Conservation (phyloP, 2,888 invertebrate genomes). For the Leucoma salicis region DNA sequence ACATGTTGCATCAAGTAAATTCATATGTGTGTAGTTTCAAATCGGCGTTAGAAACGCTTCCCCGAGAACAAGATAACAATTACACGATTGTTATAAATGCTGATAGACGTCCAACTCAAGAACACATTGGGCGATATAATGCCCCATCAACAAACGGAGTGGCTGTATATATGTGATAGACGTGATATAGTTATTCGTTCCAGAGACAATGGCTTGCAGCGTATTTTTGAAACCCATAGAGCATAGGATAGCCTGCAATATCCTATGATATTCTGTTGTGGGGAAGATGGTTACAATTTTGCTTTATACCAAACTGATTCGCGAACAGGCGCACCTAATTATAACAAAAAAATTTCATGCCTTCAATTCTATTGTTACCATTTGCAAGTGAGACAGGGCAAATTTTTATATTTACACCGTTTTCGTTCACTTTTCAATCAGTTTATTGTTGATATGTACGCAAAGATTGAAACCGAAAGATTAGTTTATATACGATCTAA, state of each 20-base stretch:
- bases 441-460: constrained; percentile 2
- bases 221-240: constrained; percentile 7
- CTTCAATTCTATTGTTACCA: constrained; percentile 5
- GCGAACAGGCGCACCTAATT: not conserved
- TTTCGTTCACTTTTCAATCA: constrained; percentile 4
- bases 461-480: not conserved
- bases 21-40: constrained; percentile 16
- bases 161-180: not conserved
- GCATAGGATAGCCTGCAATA: constrained; percentile 6
- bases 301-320: constrained; percentile 1
- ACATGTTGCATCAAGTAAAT: constrained; percentile 24
- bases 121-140: not conserved
- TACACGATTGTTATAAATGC: not conserved
- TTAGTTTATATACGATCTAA: not conserved
- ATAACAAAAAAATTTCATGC: constrained; percentile 2
- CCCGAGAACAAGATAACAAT: not conserved
- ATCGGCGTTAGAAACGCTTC: constrained; percentile 16
- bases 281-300: constrained; percentile 11
- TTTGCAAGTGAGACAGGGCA: not conserved
- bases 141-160: not conserved
- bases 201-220: constrained; percentile 3
- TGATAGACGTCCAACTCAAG: not conserved
- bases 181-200: constrained; percentile 7
- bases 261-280: not conserved
- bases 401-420: not conserved